phyloP scores from a whole-genome alignment of 2,113 vertebrate genomes.

The Riparia riparia region DNA sequence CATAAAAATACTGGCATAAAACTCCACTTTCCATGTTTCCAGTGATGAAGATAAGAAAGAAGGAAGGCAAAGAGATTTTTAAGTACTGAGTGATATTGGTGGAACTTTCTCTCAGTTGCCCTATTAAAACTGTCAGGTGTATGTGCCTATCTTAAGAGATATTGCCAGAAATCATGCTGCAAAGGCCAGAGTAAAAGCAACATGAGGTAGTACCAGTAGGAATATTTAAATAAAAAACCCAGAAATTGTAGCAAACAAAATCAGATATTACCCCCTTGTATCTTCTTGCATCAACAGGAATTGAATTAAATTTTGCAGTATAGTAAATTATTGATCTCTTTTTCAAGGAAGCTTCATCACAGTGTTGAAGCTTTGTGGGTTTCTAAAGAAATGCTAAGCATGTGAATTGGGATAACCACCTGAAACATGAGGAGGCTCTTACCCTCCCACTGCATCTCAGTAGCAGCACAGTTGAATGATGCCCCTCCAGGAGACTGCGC shows the following conservation, averaged over 20 bases:
- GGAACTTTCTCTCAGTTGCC: background rate
- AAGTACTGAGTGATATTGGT: background rate
- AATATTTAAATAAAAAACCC: background rate
- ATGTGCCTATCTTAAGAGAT: background rate
- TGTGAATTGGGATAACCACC: constrained; percentile 43
- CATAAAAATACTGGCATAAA: background rate
- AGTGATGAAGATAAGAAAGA: background rate
- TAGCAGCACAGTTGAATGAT: background rate
- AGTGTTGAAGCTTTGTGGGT: constrained; percentile 27
- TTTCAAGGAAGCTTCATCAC: constrained; percentile 39
- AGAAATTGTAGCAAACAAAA: background rate
- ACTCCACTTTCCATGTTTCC: background rate
- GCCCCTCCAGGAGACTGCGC: background rate
- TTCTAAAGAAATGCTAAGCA: constrained; percentile 28
- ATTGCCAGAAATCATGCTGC: background rate
- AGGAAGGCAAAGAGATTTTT: background rate
- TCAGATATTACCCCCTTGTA: background rate
- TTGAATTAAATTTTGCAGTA: constrained; percentile 38
- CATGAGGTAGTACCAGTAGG: background rate
- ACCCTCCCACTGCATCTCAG: background rate
- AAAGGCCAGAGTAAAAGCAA: background rate
- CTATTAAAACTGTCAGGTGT: background rate
- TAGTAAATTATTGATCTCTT: constrained; percentile 32
- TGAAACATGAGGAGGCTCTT: constrained; percentile 24
- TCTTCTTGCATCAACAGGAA: constrained; percentile 9